These are phyloP conservation scores for Papilio machaon DNA, from an alignment of 1,140 invertebrate genomes.

Conservation along the genomic window DNA sequence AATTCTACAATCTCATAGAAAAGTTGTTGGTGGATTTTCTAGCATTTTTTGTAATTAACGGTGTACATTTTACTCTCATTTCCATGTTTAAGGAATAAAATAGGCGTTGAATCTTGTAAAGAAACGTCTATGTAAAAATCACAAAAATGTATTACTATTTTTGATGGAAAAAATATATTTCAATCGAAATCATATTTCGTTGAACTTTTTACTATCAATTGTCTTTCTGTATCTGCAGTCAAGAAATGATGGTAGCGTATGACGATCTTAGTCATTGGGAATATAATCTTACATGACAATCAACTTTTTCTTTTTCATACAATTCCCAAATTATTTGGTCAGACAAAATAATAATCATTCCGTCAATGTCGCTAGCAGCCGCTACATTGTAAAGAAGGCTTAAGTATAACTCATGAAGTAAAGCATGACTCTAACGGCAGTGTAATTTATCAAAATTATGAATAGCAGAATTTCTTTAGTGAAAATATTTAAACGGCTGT, in stretches of 20 bases:
- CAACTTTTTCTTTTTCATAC: background rate
- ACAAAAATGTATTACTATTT: too few relatives aligned
- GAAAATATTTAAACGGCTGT: too few relatives aligned
- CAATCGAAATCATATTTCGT: too few relatives aligned
- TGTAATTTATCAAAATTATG: conserved; percentile 8
- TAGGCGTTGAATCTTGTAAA: background rate
- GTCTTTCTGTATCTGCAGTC: too few relatives aligned
- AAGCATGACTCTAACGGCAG: background rate
- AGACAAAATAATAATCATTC: background rate
- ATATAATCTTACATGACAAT: background rate
- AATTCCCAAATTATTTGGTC: background rate
- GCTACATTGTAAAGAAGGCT: background rate
- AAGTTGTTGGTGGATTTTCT: too few relatives aligned
- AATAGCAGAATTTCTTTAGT: background rate
- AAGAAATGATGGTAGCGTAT: background rate
- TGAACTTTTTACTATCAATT: too few relatives aligned
- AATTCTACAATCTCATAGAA: background rate
- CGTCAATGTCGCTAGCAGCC: background rate
- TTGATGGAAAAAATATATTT: too few relatives aligned
- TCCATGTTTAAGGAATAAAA: background rate
- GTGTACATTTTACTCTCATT: background rate
- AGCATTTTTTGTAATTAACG: too few relatives aligned
- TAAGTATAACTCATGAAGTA: background rate
- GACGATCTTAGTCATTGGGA: background rate
- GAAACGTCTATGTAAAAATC: too few relatives aligned